Base-by-base conservation (phyloP, 1,140 invertebrate species). In the Drosophila kanapiae region DNA sequence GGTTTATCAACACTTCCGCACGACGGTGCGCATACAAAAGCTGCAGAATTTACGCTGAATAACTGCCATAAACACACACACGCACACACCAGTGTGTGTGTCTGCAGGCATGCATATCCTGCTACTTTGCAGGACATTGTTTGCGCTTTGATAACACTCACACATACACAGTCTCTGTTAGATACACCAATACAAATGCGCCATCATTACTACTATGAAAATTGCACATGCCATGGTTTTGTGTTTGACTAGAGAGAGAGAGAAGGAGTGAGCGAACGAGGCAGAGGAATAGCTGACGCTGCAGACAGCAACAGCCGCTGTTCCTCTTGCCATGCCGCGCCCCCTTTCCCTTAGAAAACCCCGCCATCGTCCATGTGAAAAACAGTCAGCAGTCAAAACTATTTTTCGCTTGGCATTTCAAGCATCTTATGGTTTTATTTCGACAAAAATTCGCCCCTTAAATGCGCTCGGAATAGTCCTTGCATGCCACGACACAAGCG, bases 121-220 rank as follows among this genome's bases (percentile, higher is more conserved):
- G 84, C 84, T 87, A 88, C 84, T 87, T 87, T 87, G 84, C 84
- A 87, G 84, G 84, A 87, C 84, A 87, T 87, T 87, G 84, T 87
- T 87, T 87, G 84, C 77, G 62, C 84, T 87, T 88, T 84, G 84
- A 87, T 87, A 87, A 87, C 80, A 80, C 47, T 29, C 68, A 75
- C 67, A 82, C 40, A 45, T 42, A 42, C 40, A 68, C 29, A 42
- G 27, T 61, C 37, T 59, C 33, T 57, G 33, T 47, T 13, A 68
- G 45, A 57, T 6, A 69, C 38, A 60, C 63, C 65, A 48, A 75
- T 57, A 75, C 60, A 79, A 76, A 68, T 53, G 62, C 71, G 49
- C 69, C 70, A 74, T 87, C 84, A 87, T 88, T 87, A 87, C 84
- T 68, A 82, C 84, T 88, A 87, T 82, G 75, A 87, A 86, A 86